Conservation (phyloP, 2,797 vertebrate genomes). For the Tarsius wallacei region DNA sequence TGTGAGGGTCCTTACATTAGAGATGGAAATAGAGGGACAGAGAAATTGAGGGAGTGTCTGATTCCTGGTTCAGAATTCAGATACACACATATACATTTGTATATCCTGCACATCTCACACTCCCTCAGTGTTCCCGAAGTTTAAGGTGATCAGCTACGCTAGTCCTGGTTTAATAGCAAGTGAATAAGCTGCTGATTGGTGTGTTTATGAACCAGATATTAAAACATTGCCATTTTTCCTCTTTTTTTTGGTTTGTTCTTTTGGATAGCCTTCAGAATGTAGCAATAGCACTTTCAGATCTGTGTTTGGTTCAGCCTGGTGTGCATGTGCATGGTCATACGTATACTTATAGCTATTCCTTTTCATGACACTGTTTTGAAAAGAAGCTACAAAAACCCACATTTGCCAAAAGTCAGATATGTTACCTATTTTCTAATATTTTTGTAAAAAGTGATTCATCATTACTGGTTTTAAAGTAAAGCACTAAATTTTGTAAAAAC, state of each 20-base stretch:
- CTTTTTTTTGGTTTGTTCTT: not conserved
- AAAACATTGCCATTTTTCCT: not conserved
- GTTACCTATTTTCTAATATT: slow-evolving; percentile 3
- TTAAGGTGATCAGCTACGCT: not conserved
- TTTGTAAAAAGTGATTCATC: not conserved
- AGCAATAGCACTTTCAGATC: not conserved
- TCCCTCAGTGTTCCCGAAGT: not conserved
- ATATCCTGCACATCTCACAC: not conserved
- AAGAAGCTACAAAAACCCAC: not conserved
- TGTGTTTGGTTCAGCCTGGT: not conserved
- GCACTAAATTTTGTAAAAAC: not conserved
- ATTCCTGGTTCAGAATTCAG: slow-evolving; percentile 2
- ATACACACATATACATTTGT: not conserved
- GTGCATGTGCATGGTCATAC: not conserved
- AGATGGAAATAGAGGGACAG: not conserved
- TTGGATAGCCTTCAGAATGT: not conserved
- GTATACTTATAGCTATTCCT: not conserved
- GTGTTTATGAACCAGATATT: not conserved
- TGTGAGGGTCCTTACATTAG: not conserved
- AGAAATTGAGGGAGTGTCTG: not conserved
- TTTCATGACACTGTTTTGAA: not conserved
- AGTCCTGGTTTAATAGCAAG: not conserved
- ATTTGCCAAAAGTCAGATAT: not conserved
- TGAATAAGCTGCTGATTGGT: not conserved
- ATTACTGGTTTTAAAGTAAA: slow-evolving; percentile 57